Base-by-base conservation (phyloP, 1,140 invertebrate genomes). In the Tetragnatha versicolor region DNA sequence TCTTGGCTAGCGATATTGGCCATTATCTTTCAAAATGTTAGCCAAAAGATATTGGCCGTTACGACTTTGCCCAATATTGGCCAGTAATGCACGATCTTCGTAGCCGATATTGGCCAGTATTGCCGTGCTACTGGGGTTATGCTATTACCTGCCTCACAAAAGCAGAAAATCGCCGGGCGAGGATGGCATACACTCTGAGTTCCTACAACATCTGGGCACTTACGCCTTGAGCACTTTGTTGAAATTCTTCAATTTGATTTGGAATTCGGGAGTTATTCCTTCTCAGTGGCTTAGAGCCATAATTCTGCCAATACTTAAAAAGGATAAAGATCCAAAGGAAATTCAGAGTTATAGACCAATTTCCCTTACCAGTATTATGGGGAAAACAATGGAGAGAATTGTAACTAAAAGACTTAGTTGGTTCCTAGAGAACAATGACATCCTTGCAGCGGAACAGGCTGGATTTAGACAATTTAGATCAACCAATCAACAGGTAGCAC, bases 371-470 rank as follows among this genome's bases (percentile, higher is more conserved):
- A 68, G 65, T 14, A 68, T 68, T 14, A 5, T 68, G 39, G 39
- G 65, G 31, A 68, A 68, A 22, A 49, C 65, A 4, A 49, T 68
- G 42, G 65, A 68, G 45, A 68, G 29, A 68, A 2, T 68, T 31
- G 6, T 68, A 17, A 49, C 3, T 31, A 31, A 45, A 9, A 22
- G 65, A 47, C 27, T 68, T 3, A 68, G 49, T 27, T 49, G 45
- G 65, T 49, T 6, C 17, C 17, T 68, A 5, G 22, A 68, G 1
- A 49, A 1, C 20, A 29, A n/a, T 27, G 33, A 31, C 20, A 2
- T 47, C n/a, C 37, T 68, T 47, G 39, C 65, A 6, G 6, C n/a
- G 7, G 39, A 68, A 29, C 65, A 29, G 7, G 39, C 65, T 47
- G 39, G 65, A 3, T 68, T 68, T 3, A 27, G 39, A 9, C 42